Evolutionary conservation across 2,113 vertebrate species (phyloP).

Genomic region (Psilopogon haemacephalus): DNA sequence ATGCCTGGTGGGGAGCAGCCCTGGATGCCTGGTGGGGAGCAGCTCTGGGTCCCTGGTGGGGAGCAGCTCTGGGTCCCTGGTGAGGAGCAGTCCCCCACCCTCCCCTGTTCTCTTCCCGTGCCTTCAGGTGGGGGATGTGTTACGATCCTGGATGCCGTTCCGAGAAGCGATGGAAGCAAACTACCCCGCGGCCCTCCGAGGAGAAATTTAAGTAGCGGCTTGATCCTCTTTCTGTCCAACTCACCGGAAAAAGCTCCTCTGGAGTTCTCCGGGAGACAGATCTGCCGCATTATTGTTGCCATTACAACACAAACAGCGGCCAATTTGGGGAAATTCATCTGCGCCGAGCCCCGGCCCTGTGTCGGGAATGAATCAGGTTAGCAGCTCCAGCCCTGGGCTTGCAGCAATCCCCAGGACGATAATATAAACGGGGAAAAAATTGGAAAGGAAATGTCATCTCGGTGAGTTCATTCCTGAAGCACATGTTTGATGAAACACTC

Average conservation of each 20-base stretch:
- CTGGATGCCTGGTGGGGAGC: no score
- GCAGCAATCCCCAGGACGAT: constrained; percentile 8
- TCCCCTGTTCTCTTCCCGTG: background rate
- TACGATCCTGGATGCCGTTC: background rate
- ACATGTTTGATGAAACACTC: constrained; percentile 58
- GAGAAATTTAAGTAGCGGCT: background rate
- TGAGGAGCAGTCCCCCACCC: background rate
- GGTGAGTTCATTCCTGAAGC: constrained; percentile 27
- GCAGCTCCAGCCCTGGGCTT: constrained; percentile 27
- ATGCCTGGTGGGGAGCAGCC: no score
- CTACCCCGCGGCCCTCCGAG: background rate
- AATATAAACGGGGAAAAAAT: constrained; percentile 22
- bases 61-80: fast-evolving
- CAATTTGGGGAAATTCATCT: background rate
- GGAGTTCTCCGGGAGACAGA: background rate
- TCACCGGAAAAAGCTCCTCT: background rate
- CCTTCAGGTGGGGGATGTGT: fast-evolving
- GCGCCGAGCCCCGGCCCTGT: background rate
- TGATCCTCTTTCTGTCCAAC: background rate
- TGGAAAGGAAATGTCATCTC: constrained; percentile 55
- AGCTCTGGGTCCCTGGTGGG: no score
- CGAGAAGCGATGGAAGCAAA: background rate
- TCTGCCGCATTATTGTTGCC: background rate
- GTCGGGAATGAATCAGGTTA: background rate
- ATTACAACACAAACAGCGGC: background rate